These are phyloP conservation scores for Progne subis DNA, from an alignment of 2,113 vertebrate genomes.

Conservation along the genomic window DNA sequence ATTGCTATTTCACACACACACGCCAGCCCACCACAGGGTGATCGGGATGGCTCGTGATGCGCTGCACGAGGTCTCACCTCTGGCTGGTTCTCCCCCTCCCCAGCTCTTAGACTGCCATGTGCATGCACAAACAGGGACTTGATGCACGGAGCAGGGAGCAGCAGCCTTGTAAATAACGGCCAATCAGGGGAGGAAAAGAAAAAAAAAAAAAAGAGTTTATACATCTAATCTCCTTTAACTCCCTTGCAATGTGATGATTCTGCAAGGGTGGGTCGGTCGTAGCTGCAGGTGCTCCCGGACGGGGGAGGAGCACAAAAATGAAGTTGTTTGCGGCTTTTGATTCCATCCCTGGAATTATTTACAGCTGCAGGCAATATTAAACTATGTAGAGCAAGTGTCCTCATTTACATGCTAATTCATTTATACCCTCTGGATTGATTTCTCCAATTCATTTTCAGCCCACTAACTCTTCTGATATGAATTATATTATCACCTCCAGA, in stretches of 20 bases:
- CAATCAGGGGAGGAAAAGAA: neutral
- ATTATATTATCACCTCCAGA: constrained; percentile 75
- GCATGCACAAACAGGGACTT: neutral
- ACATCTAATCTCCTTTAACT: constrained; percentile 46
- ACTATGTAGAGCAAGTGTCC: constrained; percentile 79
- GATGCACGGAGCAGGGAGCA: neutral
- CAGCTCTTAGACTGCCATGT: fast-evolving
- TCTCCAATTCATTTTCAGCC: constrained; percentile 80
- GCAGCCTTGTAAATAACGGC: constrained; percentile 28
- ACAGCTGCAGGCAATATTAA: constrained; percentile 78
- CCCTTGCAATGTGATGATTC: neutral
- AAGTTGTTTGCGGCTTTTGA: constrained; percentile 77
- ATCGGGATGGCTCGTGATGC: fast-evolving
- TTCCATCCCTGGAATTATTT: constrained; percentile 79
- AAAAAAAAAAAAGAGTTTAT: neutral
- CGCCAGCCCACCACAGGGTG: neutral
- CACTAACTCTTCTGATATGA: constrained; percentile 76
- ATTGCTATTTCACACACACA: neutral
- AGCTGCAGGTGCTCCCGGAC: constrained; percentile 59
- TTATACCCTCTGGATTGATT: constrained; percentile 82
- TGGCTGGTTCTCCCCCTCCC: neutral
- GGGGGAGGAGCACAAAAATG: constrained; percentile 68
- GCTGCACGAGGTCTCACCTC: fast-evolving
- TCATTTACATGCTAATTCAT: constrained; percentile 83
- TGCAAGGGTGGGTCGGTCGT: constrained; percentile 10